Conservation (phyloP, 2,113 vertebrate species). For the Chrysochloris asiatica region DNA sequence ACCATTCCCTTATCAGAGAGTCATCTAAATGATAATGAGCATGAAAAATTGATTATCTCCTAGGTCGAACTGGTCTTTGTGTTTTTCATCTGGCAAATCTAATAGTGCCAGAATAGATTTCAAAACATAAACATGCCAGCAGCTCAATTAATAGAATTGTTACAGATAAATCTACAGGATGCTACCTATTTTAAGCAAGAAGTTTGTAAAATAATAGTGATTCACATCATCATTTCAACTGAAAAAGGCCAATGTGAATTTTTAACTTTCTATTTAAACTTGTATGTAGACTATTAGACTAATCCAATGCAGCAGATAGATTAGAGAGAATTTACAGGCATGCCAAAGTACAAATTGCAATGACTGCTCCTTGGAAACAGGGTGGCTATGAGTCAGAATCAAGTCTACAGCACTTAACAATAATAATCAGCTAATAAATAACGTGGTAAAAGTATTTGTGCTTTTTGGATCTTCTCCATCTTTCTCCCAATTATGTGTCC, state of each 20-base stretch:
- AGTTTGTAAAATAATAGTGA: constrained; percentile 27
- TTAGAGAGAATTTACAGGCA: constrained; percentile 8
- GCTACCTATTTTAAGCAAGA: constrained; percentile 49
- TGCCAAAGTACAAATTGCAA: constrained; percentile 26
- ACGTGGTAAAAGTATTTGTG: neutral
- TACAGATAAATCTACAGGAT: constrained; percentile 23
- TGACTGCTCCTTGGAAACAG: no score
- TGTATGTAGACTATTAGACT: neutral
- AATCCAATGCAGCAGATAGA: constrained; percentile 2
- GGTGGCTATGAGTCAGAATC: no score
- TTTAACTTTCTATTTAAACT: constrained; percentile 58
- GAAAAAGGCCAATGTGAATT: constrained; percentile 28
- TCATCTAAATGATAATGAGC: constrained; percentile 81
- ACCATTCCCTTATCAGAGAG: constrained; percentile 48
- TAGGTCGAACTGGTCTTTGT: constrained; percentile 64
- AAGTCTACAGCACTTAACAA: no score
- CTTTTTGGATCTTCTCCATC: neutral
- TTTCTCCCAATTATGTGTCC: constrained; percentile 12
- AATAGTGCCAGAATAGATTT: constrained; percentile 45
- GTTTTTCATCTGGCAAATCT: constrained; percentile 54
- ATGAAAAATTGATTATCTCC: constrained; percentile 79
- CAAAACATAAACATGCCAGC: constrained; percentile 63
- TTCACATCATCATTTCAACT: constrained; percentile 41
- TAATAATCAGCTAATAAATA: neutral
- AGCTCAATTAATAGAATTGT: constrained; percentile 63